Evolutionary conservation across 2,888 invertebrate genomes (phyloP).

Genomic region (Hemicrepidius hirtus): DNA sequence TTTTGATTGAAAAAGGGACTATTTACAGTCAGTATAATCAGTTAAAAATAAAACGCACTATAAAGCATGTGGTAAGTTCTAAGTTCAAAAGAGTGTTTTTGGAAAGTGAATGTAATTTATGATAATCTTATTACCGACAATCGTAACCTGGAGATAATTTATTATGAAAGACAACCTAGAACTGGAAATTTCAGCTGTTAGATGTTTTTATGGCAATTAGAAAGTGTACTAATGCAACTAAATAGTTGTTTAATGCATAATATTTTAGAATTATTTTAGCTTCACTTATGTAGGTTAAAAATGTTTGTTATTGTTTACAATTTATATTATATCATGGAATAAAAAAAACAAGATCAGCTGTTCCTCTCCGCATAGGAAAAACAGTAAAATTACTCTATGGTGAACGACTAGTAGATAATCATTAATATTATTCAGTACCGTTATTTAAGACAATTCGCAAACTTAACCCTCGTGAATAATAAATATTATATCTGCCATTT

Average conservation of each 20-base stretch:
- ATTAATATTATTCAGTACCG: no score
- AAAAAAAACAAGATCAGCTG: neutral
- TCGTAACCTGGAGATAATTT: slow-evolving; percentile 16
- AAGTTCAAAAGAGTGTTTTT: neutral
- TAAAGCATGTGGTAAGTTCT: no score
- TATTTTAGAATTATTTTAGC: neutral
- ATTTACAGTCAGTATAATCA: no score
- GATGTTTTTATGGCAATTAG: slow-evolving; percentile 6
- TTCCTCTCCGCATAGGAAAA: no score
- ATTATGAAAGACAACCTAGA: neutral
- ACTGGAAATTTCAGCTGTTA: slow-evolving; percentile 8
- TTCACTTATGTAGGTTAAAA: neutral
- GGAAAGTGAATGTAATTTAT: slow-evolving; percentile 2
- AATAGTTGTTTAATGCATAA: neutral
- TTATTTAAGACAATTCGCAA: no score
- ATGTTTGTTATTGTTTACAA: neutral
- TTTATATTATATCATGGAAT: neutral
- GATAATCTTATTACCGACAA: slow-evolving; percentile 2
- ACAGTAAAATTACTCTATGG: no score
- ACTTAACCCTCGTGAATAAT: no score
- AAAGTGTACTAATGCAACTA: neutral
- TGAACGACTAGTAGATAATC: no score
- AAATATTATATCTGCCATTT: no score
- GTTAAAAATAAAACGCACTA: no score
- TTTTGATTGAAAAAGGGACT: no score